Conservation (phyloP, 2,797 vertebrate species). For the Protosalanx chinensis region DNA sequence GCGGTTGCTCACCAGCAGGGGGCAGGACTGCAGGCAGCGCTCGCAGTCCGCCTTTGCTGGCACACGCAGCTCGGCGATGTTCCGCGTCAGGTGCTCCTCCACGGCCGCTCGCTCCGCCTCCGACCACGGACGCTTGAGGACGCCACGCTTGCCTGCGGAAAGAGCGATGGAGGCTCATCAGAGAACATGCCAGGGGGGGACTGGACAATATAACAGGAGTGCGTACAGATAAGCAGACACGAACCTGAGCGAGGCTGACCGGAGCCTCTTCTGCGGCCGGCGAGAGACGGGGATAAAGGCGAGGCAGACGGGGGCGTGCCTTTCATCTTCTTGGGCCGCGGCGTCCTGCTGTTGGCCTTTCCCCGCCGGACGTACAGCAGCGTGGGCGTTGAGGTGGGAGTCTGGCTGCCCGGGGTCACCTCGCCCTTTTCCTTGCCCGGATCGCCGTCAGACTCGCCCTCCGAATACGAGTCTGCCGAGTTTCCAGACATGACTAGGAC, state of each 20-base stretch:
- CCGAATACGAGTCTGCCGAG: slow-evolving; percentile 76
- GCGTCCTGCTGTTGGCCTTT: slow-evolving; percentile 65
- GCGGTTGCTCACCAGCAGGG: slow-evolving; percentile 76
- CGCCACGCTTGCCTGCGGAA: slow-evolving; percentile 73
- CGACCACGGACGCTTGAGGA: slow-evolving; percentile 80
- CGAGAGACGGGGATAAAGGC: slow-evolving; percentile 25
- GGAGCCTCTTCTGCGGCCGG: slow-evolving; percentile 66
- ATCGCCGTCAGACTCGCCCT: slow-evolving; percentile 74
- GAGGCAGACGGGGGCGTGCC: slow-evolving; percentile 30
- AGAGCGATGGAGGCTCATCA: not conserved
- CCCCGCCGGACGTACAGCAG: slow-evolving; percentile 69
- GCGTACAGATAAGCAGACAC: slow-evolving; percentile 20
- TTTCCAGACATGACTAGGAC: slow-evolving; percentile 79
- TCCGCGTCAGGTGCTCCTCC: slow-evolving; percentile 75
- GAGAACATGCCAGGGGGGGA: not conserved
- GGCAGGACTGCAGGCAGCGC: slow-evolving; percentile 78
- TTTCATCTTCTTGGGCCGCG: slow-evolving; percentile 71
- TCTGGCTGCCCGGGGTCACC: slow-evolving; percentile 14
- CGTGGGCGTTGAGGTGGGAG: slow-evolving; percentile 50
- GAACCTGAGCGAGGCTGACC: slow-evolving; percentile 62
- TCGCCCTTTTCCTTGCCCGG: slow-evolving; percentile 62
- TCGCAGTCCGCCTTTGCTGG: slow-evolving; percentile 80
- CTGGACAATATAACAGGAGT: not conserved
- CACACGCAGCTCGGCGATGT: slow-evolving; percentile 77
- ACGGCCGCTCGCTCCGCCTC: slow-evolving; percentile 77